Percentiles rank a stretch among this genome's conserved stretches.
phyloP scores from a whole-genome alignment of 2,888 invertebrate species.

The Eulithis prunata region DNA sequence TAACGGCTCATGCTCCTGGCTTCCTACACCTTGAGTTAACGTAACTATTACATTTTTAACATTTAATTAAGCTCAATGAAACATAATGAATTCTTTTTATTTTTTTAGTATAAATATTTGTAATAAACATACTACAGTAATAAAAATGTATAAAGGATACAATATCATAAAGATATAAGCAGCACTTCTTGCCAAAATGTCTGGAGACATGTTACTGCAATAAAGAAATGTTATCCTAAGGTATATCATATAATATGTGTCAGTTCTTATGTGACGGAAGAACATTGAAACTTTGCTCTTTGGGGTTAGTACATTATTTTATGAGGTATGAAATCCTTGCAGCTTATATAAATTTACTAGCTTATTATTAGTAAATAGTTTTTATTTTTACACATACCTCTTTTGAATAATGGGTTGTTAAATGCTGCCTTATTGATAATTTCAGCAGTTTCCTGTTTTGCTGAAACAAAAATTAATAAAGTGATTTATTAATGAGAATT shows the following conservation, averaged over 20 bases:
- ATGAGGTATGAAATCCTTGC: background rate
- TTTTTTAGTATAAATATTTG: too few species aligned
- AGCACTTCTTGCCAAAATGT: constrained; percentile 38
- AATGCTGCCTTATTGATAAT: constrained; percentile 61
- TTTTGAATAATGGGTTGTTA: constrained; percentile 59
- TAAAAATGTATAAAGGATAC: constrained; percentile 57
- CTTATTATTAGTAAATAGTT: background rate
- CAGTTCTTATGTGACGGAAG: too few species aligned
- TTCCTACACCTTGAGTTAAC: constrained; percentile 64
- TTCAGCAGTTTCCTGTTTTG: constrained; percentile 55
- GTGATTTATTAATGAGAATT: background rate
- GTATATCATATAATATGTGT: too few species aligned
- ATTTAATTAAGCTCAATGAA: background rate
- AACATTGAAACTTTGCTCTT: too few species aligned
- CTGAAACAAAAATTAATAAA: constrained; percentile 48
- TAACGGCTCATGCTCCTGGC: constrained; percentile 55
- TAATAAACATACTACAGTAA: background rate
- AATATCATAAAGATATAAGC: constrained; percentile 37
- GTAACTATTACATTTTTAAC: constrained; percentile 33
- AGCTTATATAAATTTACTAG: background rate
- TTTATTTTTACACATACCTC: constrained; percentile 55
- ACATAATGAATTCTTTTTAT: too few species aligned
- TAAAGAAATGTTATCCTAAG: constrained; percentile 14
- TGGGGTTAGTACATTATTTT: too few species aligned
- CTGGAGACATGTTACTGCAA: constrained; percentile 37